Base-by-base conservation (phyloP, 2,797 vertebrate species). In the Thripadectes ignobilis region DNA sequence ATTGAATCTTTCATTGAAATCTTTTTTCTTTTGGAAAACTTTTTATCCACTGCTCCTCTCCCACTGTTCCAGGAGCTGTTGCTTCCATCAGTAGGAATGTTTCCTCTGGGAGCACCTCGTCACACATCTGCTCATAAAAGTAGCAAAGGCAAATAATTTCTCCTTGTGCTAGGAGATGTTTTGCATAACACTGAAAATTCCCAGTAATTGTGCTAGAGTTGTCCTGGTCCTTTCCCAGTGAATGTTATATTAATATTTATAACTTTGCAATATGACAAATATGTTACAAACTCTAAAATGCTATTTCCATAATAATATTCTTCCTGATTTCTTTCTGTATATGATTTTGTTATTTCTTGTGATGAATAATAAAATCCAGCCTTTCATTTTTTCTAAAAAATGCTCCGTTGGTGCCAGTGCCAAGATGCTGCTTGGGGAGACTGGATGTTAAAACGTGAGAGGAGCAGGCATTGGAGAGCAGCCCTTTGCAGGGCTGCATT, bases 161-260 rank as follows among this genome's bases (percentile, higher is more conserved):
- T 54, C 21, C 34, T 49, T 30, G 1, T 72, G 23, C 38, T 67
- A 20, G 38, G 61, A 57, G 18, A 6, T 1, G 4, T n/a, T 41
- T 83, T 49, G 52, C 7, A 8, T 24, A 63, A 19, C 73, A 27
- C 4, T n/a, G 38, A 57, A 59, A 11, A n/a, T 34, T 30, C 73
- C 63, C 45, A 71, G 67, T 32, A 41, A 3, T 41, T 22, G 8
- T 58, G 32, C 41, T 68, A 8, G 67, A 63, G 11, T 77, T 67
- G 11, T 63, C 43, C 72, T 67, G 54, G 9, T 83, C 69, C 26
- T 68, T 80, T 67, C 59, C 65, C 39, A 59, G 1, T 71, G 38
- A n/a, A 41, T 46, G 5, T 63, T 74, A 16, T 4, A 51, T 92
- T 89, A 89, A 77, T 89, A 67, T 85, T 88, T 87, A 84, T 85